A percentile compares a stretch with the other conserved stretches of the same genome.
These are phyloP conservation scores for Diaprepes abbreviatus DNA, from an alignment of 2,888 invertebrate species.

Conservation along the genomic window DNA sequence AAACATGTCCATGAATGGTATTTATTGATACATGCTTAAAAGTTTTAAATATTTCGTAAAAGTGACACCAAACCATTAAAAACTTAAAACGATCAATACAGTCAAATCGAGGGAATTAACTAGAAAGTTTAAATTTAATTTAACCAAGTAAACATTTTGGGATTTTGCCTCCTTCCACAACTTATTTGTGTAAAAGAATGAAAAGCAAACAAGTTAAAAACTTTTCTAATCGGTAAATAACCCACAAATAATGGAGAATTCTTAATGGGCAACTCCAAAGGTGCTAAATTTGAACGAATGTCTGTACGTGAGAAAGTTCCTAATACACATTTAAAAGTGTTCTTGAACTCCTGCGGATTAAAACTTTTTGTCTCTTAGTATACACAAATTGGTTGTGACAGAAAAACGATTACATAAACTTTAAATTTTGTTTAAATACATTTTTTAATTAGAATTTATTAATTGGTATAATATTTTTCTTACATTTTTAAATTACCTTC, in stretches of 20 bases:
- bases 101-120: neutral
- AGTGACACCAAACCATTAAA: too few species aligned
- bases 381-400: constrained; percentile 37
- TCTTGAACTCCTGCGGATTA: constrained; percentile 33
- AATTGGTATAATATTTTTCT: too few species aligned
- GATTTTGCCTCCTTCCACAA: neutral
- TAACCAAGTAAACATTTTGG: neutral
- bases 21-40: too few species aligned
- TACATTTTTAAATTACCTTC: too few species aligned
- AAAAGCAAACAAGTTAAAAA: constrained; percentile 23
- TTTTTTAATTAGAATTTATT: neutral
- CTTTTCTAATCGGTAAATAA: constrained; percentile 35
- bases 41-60: too few species aligned
- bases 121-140: neutral
- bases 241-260: constrained; percentile 41
- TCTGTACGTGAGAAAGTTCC: constrained; percentile 40
- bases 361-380: constrained; percentile 33
- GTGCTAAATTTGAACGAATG: constrained; percentile 44
- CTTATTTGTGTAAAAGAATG: constrained; percentile 14
- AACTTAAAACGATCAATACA: too few species aligned
- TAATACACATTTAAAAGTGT: constrained; percentile 38
- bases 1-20: too few species aligned
- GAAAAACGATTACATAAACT: constrained; percentile 10
- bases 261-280: constrained; percentile 37
- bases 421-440: constrained; percentile 15